Conservation (phyloP, 2,888 invertebrate genomes). For the Nasonovia ribisnigri region DNA sequence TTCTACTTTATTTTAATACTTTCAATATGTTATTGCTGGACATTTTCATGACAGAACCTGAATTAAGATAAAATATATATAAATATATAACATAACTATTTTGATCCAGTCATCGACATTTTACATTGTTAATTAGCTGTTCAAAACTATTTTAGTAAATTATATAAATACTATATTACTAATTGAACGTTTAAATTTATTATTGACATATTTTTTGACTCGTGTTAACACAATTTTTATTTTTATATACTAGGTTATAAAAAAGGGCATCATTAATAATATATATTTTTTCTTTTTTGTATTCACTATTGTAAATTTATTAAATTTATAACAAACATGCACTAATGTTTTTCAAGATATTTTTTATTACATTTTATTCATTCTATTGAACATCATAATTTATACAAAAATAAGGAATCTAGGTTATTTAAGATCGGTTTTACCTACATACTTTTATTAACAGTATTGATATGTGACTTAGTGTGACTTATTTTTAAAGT, state of each 20-base stretch:
- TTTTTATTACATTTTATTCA: neutral
- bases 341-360: neutral
- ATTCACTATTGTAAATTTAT: neutral
- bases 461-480: neutral
- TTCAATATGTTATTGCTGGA: neutral
- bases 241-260: neutral
- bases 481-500: neutral
- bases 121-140: constrained; percentile 1
- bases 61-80: neutral
- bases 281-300: neutral
- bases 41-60: neutral
- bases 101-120: neutral
- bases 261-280: neutral
- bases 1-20: neutral
- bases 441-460: neutral
- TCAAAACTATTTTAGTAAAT: constrained; percentile 22
- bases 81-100: constrained; percentile 22
- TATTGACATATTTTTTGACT: neutral
- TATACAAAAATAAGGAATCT: neutral
- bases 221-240: constrained; percentile 14
- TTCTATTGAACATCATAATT: neutral
- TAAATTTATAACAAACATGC: neutral
- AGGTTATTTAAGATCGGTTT: neutral
- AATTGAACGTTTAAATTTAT: neutral
- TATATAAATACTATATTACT: constrained; percentile 20